A percentile compares a stretch with the other conserved stretches of the same genome.
These are phyloP conservation scores for Nysson spinosus DNA, from an alignment of 2,888 invertebrate species.

Conservation along the genomic window DNA sequence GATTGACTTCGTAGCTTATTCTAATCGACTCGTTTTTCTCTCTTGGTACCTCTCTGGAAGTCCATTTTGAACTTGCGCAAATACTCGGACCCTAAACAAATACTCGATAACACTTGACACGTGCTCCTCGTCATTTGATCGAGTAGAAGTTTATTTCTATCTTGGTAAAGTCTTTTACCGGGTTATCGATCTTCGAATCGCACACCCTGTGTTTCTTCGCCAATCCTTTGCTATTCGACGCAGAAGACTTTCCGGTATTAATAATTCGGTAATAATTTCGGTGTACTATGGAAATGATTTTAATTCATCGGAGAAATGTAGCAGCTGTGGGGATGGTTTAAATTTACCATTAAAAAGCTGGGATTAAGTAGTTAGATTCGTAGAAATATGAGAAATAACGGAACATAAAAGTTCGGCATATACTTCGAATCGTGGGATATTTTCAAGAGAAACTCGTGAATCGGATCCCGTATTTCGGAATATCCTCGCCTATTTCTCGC, in stretches of 20 bases:
- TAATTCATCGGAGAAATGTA: too few relatives aligned
- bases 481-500: neutral
- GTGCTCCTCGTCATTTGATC: slow-evolving; percentile 46
- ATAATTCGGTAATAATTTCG: too few relatives aligned
- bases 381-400: neutral
- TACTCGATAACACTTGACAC: slow-evolving; percentile 50
- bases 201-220: too few relatives aligned
- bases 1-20: slow-evolving; percentile 32
- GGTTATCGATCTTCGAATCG: neutral
- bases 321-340: too few relatives aligned
- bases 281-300: too few relatives aligned
- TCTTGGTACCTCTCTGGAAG: slow-evolving; percentile 26
- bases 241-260: too few relatives aligned
- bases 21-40: slow-evolving; percentile 43
- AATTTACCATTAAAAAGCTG: too few relatives aligned
- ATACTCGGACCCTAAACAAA: slow-evolving; percentile 63
- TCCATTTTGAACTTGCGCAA: slow-evolving; percentile 54
- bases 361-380: too few relatives aligned
- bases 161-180: slow-evolving; percentile 4
- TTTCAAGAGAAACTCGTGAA: neutral
- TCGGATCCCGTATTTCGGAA: slow-evolving; percentile 22
- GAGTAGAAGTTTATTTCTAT: slow-evolving; percentile 53
- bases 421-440: neutral
- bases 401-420: too few relatives aligned
- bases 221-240: too few relatives aligned